Base-by-base conservation (phyloP, 1,140 invertebrate genomes). In the Homarus americanus region DNA sequence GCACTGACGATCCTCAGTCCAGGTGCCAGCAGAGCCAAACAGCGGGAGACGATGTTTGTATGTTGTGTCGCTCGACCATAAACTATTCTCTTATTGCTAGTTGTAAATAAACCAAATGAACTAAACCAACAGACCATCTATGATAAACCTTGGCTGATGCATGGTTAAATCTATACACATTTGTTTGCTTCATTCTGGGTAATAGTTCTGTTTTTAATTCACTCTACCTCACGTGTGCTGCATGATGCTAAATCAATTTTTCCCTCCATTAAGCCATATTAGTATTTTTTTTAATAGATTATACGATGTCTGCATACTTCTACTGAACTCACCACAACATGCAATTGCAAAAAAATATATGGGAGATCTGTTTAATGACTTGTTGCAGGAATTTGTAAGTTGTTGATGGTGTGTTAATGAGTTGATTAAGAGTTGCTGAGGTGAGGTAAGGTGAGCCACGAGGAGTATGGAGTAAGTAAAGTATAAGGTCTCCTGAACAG, bases 161-260 rank as follows among this genome's bases (percentile, higher is more conserved):
- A 69, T 69, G 63, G 32, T 69, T 69, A 69, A 69, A 69, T 69
- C n/a, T 69, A 69, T 69, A 24, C n/a, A 69, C n/a, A 4, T n/a
- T n/a, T 28, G n/a, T 69, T 69, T 69, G 63, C 63, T 69, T 69
- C n/a, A 69, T 28, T 69, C 63, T 69, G 63, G 63, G 12, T 69
- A 69, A 69, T 69, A 69, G n/a, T 32, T n/a, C n/a, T 69, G 63
- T 28, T 69, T n/a, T 32, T 69, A 69, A 69, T 32, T 69, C 28
- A 69, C 28, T 32, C 2, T 7, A 63, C 32, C n/a, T 69, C n/a
- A 69, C 28, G 5, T 69, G n/a, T 69, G 3, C n/a, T 69, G 63
- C 63, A 69, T 69, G 63, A 69, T 32, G 28, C 28, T 69, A 69
- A 69, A 69, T 69, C 28, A 69, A 7, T 4, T 24, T 58, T 28